Conservation (phyloP, 2,888 invertebrate species). For the Folsomia manolachei region DNA sequence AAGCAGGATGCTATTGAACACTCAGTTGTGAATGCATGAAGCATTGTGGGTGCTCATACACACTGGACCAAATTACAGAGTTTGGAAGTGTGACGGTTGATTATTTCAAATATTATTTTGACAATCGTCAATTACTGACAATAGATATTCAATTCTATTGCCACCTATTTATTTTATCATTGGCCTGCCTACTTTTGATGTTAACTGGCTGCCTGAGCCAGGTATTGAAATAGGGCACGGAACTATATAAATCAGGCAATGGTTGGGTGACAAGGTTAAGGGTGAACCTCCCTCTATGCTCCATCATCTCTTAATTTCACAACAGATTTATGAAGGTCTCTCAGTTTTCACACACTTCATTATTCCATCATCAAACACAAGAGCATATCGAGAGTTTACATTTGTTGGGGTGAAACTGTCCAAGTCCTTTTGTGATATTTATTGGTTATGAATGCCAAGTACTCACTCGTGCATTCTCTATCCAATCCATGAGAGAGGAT, state of each 20-base stretch:
- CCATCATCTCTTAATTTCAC: neutral
- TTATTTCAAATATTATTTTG: conserved; percentile 5
- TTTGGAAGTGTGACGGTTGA: neutral
- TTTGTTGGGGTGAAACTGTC: neutral
- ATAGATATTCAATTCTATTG: neutral
- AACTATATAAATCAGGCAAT: too few species aligned
- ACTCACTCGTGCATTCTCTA: neutral
- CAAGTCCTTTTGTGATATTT: neutral
- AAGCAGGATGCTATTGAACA: neutral
- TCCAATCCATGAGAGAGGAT: too few species aligned
- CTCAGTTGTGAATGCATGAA: neutral
- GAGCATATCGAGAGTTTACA: neutral
- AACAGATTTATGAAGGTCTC: conserved; percentile 3
- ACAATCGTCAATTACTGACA: neutral
- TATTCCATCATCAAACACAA: too few species aligned
- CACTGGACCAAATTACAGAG: neutral
- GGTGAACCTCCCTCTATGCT: too few species aligned
- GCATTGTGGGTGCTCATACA: neutral
- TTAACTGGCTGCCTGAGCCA: neutral
- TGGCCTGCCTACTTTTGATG: neutral
- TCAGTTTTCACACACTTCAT: conserved; percentile 3
- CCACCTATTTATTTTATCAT: neutral
- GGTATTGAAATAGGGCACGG: neutral
- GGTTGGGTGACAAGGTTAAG: neutral
- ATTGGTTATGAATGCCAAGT: conserved; percentile 3